Evolutionary conservation across 2,888 invertebrate species (phyloP), one percentile per base, ranked within the genome.

Genomic region (Diachrysia chrysitis): DNA sequence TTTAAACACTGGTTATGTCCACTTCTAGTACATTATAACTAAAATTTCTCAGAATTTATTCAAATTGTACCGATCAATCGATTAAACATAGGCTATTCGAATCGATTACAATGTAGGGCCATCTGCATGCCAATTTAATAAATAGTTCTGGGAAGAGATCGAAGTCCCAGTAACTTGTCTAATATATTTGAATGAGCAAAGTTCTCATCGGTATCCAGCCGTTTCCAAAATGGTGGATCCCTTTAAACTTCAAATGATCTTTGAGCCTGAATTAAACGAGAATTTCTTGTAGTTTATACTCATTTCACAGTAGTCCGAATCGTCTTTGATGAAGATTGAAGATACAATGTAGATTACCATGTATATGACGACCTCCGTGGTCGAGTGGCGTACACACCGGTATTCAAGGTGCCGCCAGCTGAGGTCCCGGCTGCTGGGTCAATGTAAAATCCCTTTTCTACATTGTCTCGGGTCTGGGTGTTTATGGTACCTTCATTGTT

Each of bases 101-200:
- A 78, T 62, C 29, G 64, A 79, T 79, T 73, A 63, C 73, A 70
- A 79, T 64, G 70, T 21, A 59, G 58, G 32, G 42, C 65, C 67
- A 67, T 70, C 25, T 66, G 63, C 58, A 66, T 65, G 55, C 25
- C 17, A 21, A 55, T 37, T 37, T 61, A 54, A 37, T 19, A 29
- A 10, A 58, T 46, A 56, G 17, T 75, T 75, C 64, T 48, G 16
- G 19, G 66, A 65, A 79, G 46, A 56, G 61, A n/a, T 17, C 25
- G 46, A 37, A n/a, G 17, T 19, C 32, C 32, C 32, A 65, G 58
- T 67, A 66, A 48, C 57, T 72, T n/a, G 9, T 63, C 51, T 17
- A 61, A 63, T 67, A 63, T 58, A 55, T 17, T 48, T 29, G 37
- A 63, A 63, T 46, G 63, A 62, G 46, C 29, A 53, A 71, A 76